Base-by-base conservation (phyloP, 37 sponge, comb jelly and placozoan genomes). In the Ianthella basta region DNA sequence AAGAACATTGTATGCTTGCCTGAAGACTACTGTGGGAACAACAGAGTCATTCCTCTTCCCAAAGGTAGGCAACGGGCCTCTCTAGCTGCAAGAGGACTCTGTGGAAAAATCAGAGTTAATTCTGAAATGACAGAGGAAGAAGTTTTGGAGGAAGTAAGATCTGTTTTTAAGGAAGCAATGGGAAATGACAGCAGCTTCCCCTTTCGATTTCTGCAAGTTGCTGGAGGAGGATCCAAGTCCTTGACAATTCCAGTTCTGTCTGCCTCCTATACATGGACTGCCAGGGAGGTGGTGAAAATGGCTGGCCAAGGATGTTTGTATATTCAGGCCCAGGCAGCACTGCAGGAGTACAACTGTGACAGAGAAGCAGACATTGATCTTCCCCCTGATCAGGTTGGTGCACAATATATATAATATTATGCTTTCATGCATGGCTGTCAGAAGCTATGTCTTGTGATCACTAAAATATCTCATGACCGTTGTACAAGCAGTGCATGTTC, bases 131-230 rank as follows among this genome's bases (percentile, higher is more conserved):
- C 56, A 37, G 89, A 69, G 57, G 89, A 83, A 55, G 84, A 83
- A 0, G 50, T 87, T 0, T 18, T 18, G 20, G 19, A 20, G 54
- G 84, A 88, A 79, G 44, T 88, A 4, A 37, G 84, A 24, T 88
- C 89, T 55, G 84, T 77, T 13, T 88, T 88, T 83, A 13, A 41
- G 40, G 41, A 79, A 25, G 60, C 89, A 54, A 88, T 88, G 89
- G 68, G 79, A 55, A 44, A 57, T 29, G 60, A 79, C 21, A 4
- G 16, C n/a, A 36, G 64, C 34, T 88, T 88, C 56, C 84, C 80
- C 18, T 88, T 88, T 78, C 33, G 6, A 1, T 88, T 67, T 50
- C 84, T 83, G 0, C 89, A 83, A 66, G 14, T 82, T 10, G 55
- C 84, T 27, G 89, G 89, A 23, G 59, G 66, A 34, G 89, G 89